Evolutionary conservation across 2,888 invertebrate species (phyloP).

Genomic region (Hirtodrosophila duncani): DNA sequence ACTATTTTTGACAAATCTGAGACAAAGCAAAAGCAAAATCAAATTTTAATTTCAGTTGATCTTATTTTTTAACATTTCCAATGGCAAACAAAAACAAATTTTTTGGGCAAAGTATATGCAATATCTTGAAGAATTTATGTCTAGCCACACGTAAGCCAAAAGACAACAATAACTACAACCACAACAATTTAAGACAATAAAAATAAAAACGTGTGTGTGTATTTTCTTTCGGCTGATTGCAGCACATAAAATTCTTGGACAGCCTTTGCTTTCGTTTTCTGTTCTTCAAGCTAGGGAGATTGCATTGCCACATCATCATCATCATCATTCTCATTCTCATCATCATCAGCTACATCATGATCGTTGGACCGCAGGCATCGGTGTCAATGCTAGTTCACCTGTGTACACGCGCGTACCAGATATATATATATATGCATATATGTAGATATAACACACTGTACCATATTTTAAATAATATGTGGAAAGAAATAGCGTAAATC

Average conservation of each 20-base stretch:
- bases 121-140: conserved; percentile 26
- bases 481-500: conserved; percentile 42
- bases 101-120: conserved; percentile 33
- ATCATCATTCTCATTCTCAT: too few relatives aligned
- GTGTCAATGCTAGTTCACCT: conserved; percentile 53
- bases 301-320: too few relatives aligned
- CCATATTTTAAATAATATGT: conserved; percentile 60
- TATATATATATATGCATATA: not conserved
- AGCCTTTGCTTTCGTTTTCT: not conserved
- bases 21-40: too few relatives aligned
- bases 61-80: conserved; percentile 20
- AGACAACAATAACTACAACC: conserved; percentile 6
- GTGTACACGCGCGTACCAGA: conserved; percentile 55
- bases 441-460: not conserved
- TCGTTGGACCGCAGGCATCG: conserved; percentile 13
- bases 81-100: conserved; percentile 24
- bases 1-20: too few relatives aligned
- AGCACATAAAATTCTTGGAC: conserved; percentile 16
- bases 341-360: too few relatives aligned
- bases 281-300: too few relatives aligned
- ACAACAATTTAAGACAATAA: conserved; percentile 9
- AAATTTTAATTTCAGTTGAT: too few relatives aligned
- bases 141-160: conserved; percentile 33
- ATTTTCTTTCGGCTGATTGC: not conserved
- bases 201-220: conserved; percentile 4